Percentiles rank a stretch among this genome's conserved stretches.
Evolutionary conservation across 2,888 invertebrate genomes (phyloP).

Genomic region (Aleiodes alternator): DNA sequence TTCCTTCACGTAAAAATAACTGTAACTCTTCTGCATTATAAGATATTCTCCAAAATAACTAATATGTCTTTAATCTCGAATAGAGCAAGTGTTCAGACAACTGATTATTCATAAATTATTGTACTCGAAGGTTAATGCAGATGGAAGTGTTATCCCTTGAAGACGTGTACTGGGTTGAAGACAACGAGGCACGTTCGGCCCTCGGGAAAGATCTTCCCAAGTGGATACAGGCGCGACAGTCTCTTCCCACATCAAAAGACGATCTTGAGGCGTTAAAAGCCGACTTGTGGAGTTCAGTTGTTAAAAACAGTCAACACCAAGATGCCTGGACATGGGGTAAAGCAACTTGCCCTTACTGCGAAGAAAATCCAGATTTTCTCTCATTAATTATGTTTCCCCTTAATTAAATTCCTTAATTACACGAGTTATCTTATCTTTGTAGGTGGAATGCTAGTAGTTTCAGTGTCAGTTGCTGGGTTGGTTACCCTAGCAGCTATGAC

Average conservation of each 20-base stretch:
- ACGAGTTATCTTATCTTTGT: not conserved
- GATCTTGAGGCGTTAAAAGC: slow-evolving; percentile 87
- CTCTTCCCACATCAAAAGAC: slow-evolving; percentile 88
- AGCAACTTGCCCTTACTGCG: slow-evolving; percentile 37
- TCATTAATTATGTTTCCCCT: not conserved
- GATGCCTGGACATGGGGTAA: slow-evolving; percentile 94
- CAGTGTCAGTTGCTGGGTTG: slow-evolving; percentile 91
- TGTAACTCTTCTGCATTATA: too few relatives aligned
- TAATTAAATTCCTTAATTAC: slow-evolving; percentile 1
- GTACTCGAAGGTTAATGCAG: slow-evolving; percentile 79
- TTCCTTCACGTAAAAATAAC: too few relatives aligned
- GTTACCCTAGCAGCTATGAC: slow-evolving; percentile 94
- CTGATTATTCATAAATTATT: slow-evolving; percentile 54
- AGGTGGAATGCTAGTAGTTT: slow-evolving; percentile 94
- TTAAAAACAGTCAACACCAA: slow-evolving; percentile 89
- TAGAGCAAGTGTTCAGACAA: slow-evolving; percentile 1
- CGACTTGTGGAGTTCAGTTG: slow-evolving; percentile 90
- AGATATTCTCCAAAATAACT: too few relatives aligned
- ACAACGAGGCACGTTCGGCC: slow-evolving; percentile 85
- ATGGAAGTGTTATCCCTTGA: slow-evolving; percentile 91
- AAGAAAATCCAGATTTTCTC: not conserved
- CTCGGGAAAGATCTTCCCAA: slow-evolving; percentile 87
- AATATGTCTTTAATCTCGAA: not conserved
- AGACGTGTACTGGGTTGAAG: slow-evolving; percentile 94
- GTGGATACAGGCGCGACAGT: slow-evolving; percentile 89